Percentiles rank a stretch among this genome's conserved stretches.
phyloP scores from a whole-genome alignment of 2,888 invertebrate genomes.

The Opisthograptis luteolata region DNA sequence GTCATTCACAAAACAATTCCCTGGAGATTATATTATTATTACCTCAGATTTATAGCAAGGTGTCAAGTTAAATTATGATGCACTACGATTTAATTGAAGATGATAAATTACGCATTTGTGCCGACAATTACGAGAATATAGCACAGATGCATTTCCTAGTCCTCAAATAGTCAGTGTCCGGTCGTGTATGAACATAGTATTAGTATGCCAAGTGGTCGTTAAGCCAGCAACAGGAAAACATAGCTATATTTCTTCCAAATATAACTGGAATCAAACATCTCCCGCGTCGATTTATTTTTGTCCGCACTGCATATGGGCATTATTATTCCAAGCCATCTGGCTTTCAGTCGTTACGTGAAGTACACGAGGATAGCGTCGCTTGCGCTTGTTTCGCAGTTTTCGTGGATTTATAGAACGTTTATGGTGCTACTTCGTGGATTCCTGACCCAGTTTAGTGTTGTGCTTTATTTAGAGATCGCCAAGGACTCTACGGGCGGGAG shows the following conservation, averaged over 20 bases:
- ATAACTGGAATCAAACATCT: slow-evolving; percentile 67
- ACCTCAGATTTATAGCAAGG: not conserved
- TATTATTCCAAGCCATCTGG: slow-evolving; percentile 72
- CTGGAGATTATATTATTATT: not conserved
- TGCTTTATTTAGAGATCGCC: slow-evolving; percentile 58
- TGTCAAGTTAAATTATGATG: slow-evolving; percentile 11
- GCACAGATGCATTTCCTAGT: not conserved
- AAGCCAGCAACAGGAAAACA: slow-evolving; percentile 52
- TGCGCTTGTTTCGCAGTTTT: slow-evolving; percentile 36
- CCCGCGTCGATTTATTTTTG: slow-evolving; percentile 79
- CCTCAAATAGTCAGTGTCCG: slow-evolving; percentile 2
- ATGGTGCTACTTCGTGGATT: slow-evolving; percentile 52
- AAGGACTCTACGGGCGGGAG: slow-evolving; percentile 57
- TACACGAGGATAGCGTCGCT: slow-evolving; percentile 47
- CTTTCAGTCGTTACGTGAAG: slow-evolving; percentile 53
- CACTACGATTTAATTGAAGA: slow-evolving; percentile 1
- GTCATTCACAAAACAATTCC: slow-evolving; percentile 5
- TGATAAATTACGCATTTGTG: not conserved
- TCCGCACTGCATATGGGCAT: slow-evolving; percentile 66
- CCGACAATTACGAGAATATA: too few species aligned
- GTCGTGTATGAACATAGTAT: too few species aligned
- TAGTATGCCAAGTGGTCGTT: slow-evolving; percentile 12
- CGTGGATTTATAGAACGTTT: slow-evolving; percentile 42
- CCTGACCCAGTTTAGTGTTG: slow-evolving; percentile 67
- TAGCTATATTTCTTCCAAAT: slow-evolving; percentile 58